Evolutionary conservation across 1,140 invertebrate genomes (phyloP), one percentile per base, ranked within the genome.

Genomic region (Sesamia nonagrioides): DNA sequence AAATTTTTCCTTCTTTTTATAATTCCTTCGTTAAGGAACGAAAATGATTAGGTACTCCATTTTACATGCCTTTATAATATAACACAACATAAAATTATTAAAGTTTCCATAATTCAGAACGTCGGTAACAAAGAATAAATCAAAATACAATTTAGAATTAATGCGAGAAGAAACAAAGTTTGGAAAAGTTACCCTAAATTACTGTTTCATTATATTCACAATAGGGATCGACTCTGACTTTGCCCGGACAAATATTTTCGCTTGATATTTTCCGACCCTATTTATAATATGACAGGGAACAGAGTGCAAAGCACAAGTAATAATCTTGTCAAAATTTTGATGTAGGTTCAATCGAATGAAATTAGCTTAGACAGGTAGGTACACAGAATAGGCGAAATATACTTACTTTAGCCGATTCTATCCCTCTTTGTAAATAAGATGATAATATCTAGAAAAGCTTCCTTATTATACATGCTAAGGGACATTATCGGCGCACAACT

Each of bases 251-350:
- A 52, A 17, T 52, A 71, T 71, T 52, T 48, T 71, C 27, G 17
- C 18, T 52, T 17, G 13, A 52, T 71, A 72, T 58, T 74, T 74
- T 27, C 72, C 56, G 21, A 74, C 5, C 56, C 72, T 56, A 15
- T 74, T 74, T 60, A 60, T 37, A 27, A 40, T 33, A 60, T 63
- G 73, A 56, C 73, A 75, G 58, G 73, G 48, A 63, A 61, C 73
- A 63, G 56, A 63, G 71, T 60, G 52, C 54, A 58, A 75, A 75
- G 13, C 40, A 48, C 17, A 63, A 75, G 56, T 61, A 61, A 75
- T 63, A 63, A 63, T 56, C 58, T 60, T 75, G 73, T 75, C 73
- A 75, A 75, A 61, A 61, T 11, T 35, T 75, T 75, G 73, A 75
- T 75, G 27, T 61, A 61, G 73, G 73, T 75, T 75, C 73, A 63